These are phyloP conservation scores for Aulostomus chinensis DNA, from an alignment of 2,797 vertebrate genomes.

Conservation along the genomic window DNA sequence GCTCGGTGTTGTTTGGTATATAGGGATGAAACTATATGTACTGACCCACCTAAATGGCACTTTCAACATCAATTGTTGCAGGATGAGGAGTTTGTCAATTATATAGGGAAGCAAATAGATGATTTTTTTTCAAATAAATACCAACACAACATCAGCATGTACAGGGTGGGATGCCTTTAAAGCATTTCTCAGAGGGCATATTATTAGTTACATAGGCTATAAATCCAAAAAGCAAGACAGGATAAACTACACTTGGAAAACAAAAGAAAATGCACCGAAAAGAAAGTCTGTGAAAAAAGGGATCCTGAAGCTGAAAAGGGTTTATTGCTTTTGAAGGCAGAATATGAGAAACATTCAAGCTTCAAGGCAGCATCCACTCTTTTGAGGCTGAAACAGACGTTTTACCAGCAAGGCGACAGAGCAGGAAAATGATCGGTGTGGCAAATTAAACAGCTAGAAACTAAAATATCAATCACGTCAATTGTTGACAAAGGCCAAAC, in stretches of 20 bases:
- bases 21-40: neutral
- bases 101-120: slow-evolving; percentile 5
- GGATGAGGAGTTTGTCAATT: slow-evolving; percentile 1
- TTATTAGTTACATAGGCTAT: neutral
- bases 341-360: no score
- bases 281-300: neutral
- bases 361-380: neutral
- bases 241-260: neutral
- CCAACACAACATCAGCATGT: neutral
- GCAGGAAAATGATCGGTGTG: neutral
- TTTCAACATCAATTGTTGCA: slow-evolving; percentile 9
- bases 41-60: neutral
- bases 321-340: neutral
- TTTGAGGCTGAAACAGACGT: neutral
- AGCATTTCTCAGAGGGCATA: slow-evolving; percentile 6
- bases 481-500: neutral
- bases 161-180: slow-evolving; percentile 1
- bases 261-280: neutral
- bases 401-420: slow-evolving; percentile 4
- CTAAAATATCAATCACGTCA: neutral
- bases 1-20: neutral
- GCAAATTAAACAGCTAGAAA: slow-evolving; percentile 6
- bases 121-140: neutral
- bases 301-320: neutral
- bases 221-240: neutral